Conservation (phyloP, 2,797 vertebrate genomes). For the Kryptopterus vitreolus region DNA sequence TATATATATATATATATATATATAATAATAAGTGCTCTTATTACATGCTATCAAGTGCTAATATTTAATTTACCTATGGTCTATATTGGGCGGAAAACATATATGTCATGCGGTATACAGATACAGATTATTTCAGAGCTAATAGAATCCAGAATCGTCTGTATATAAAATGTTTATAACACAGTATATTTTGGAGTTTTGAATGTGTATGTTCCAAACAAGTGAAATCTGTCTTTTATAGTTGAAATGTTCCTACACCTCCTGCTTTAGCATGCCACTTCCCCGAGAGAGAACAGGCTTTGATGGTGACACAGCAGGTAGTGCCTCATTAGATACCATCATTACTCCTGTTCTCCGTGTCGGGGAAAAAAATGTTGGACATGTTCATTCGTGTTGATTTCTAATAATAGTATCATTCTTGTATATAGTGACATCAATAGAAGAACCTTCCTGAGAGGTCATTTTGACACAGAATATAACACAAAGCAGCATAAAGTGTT, state of each 20-base stretch:
- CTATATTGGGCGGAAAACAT: too few species aligned
- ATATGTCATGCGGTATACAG: too few species aligned
- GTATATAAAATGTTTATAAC: neutral
- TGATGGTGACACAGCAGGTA: conserved; percentile 15
- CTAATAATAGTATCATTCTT: neutral
- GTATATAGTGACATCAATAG: neutral
- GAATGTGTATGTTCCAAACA: neutral
- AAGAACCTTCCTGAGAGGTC: neutral
- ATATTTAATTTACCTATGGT: too few species aligned
- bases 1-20: too few species aligned
- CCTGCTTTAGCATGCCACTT: neutral
- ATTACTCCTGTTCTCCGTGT: neutral
- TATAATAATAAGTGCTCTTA: too few species aligned
- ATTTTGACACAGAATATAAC: neutral
- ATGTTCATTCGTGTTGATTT: neutral
- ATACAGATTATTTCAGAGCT: too few species aligned
- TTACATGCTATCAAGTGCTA: too few species aligned
- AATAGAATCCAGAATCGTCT: too few species aligned
- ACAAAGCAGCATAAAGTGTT: neutral
- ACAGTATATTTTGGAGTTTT: neutral
- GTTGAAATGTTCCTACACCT: neutral
- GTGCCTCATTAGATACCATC: conserved; percentile 15
- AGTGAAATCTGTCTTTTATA: neutral
- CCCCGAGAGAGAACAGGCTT: neutral
- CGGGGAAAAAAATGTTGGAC: neutral